Conservation (phyloP, 2,888 invertebrate genomes). For the Teleogryllus oceanicus region DNA sequence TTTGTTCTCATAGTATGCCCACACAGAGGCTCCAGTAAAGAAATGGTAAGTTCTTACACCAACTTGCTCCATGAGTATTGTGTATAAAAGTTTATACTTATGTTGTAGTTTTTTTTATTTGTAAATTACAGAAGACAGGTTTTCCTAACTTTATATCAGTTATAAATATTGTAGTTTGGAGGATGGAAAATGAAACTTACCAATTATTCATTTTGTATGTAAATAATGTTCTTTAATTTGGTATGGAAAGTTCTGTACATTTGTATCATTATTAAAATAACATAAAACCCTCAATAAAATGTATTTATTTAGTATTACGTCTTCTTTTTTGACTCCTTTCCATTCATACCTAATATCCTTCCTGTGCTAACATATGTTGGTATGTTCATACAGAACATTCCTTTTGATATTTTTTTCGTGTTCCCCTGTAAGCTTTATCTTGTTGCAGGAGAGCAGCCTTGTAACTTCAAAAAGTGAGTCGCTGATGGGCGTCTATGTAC, state of each 20-base stretch:
- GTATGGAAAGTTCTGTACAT: background rate
- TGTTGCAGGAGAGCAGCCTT: constrained; percentile 7
- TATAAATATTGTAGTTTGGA: background rate
- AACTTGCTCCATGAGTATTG: background rate
- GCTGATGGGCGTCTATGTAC: background rate
- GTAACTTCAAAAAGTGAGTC: background rate
- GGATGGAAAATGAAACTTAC: background rate
- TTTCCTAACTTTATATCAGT: background rate
- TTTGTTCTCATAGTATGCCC: constrained; percentile 3
- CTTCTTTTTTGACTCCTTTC: background rate
- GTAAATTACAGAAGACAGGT: background rate
- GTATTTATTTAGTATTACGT: background rate
- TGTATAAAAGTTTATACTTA: too few relatives aligned
- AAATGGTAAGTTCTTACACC: background rate
- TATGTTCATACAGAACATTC: background rate
- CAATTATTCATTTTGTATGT: background rate
- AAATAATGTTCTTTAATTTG: background rate
- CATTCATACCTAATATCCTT: background rate
- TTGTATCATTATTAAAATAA: background rate
- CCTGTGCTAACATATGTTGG: background rate
- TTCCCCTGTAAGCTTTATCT: background rate
- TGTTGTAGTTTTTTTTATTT: constrained; percentile 3
- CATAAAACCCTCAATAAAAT: background rate
- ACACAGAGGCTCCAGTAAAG: constrained; percentile 6
- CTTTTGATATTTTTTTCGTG: background rate